Evolutionary conservation across 2,888 invertebrate genomes (phyloP), one percentile per base, ranked within the genome.

Genomic region (Ditylenchus weischeri): DNA sequence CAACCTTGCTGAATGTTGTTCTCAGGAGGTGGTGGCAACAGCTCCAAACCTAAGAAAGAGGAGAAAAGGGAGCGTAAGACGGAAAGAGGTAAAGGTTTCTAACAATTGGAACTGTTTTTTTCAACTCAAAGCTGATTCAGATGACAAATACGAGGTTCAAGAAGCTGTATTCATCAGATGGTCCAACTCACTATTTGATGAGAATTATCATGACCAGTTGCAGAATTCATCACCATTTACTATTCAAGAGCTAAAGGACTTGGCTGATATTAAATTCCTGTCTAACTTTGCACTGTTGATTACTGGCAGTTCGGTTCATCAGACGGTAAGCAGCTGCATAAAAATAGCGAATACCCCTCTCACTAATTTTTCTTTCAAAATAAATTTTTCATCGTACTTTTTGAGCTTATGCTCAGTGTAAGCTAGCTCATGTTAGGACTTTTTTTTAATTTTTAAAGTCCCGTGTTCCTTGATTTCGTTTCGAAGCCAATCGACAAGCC

Each of bases 101-200:
- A 35, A 21, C 18, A n/a, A 15, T 43, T 43, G 7, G 38, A 21
- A n/a, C 18, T 54, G 43, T 19, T 61, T 67, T 19, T 49, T 23
- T 19, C 8, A 72, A 48, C 43, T 48, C 43, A 51, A 58, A 19
- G 48, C 54, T 0, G 50, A 50, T 84, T 64, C 79, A 92, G 93
- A 92, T 86, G 93, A 93, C 85, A 88, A 92, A 78, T 91, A 92
- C 85, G 92, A 92, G 84, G 90, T 93, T 67, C 93, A 93, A 85
- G 92, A 92, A 87, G 92, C 91, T 85, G 92, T 92, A 0, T 93
- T 93, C 84, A 90, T 91, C 69, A 92, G 92, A 77, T 86, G 86
- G 86, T 85, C 86, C 48, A 86, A 86, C 75, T 81, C 91, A 47
- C 91, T 92, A 84, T 86, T 93, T 65, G 87, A 88, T 51, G 91